phyloP scores from a whole-genome alignment of 2,888 invertebrate genomes.

The Tillus elongatus region DNA sequence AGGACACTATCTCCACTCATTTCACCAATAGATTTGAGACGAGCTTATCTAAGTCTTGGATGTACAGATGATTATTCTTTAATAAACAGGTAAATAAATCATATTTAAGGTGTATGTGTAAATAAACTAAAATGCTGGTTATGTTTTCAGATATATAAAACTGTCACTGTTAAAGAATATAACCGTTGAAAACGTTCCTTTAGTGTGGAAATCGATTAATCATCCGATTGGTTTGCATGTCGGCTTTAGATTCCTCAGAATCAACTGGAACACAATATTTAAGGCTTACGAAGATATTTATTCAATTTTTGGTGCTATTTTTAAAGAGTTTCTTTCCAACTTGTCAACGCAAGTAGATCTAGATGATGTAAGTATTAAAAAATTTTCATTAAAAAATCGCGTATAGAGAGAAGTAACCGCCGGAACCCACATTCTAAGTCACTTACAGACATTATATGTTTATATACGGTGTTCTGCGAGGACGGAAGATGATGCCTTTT shows the following conservation, averaged over 20 bases:
- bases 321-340: conserved; percentile 35
- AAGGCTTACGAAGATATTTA: conserved; percentile 32
- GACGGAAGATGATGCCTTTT: no score
- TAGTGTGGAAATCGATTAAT: conserved; percentile 37
- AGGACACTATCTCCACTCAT: conserved; percentile 51
- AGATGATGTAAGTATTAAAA: conserved; percentile 33
- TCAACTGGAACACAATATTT: conserved; percentile 36
- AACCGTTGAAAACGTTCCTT: conserved; percentile 33
- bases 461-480: no score
- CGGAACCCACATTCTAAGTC: no score
- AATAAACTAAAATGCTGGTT: conserved; percentile 5
- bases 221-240: conserved; percentile 34
- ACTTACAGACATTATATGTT: no score
- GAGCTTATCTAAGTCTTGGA: conserved; percentile 45
- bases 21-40: conserved; percentile 46
- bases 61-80: conserved; percentile 46
- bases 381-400: conserved; percentile 3
- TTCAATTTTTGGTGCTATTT: conserved; percentile 34
- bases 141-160: conserved; percentile 33
- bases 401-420: not conserved
- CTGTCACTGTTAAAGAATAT: conserved; percentile 33
- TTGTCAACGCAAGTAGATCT: conserved; percentile 36
- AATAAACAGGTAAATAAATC: conserved; percentile 41
- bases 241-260: conserved; percentile 36
- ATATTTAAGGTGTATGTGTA: conserved; percentile 5